Conservation (phyloP, 2,888 invertebrate genomes). For the Drosophila villosipedis region DNA sequence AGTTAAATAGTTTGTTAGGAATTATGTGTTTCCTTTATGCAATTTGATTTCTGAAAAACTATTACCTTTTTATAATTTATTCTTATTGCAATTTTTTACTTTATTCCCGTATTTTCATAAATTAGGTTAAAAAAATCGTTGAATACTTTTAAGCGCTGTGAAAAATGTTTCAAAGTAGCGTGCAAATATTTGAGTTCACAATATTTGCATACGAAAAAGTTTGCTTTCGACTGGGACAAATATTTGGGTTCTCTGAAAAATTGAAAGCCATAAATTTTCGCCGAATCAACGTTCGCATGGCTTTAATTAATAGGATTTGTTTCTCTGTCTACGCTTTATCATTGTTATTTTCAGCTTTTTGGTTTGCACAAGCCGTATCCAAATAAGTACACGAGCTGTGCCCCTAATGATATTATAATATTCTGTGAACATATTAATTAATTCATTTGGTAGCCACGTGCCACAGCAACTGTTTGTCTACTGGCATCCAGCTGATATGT, state of each 20-base stretch:
- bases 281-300: slow-evolving; percentile 56
- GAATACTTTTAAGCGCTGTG: slow-evolving; percentile 47
- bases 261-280: slow-evolving; percentile 66
- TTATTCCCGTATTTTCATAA: background rate
- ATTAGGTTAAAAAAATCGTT: slow-evolving; percentile 1
- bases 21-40: background rate
- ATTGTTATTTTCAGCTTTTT: slow-evolving; percentile 11
- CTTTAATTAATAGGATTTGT: slow-evolving; percentile 60
- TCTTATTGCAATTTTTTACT: background rate
- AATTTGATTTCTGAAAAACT: background rate
- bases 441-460: slow-evolving; percentile 70
- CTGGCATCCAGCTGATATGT: slow-evolving; percentile 17
- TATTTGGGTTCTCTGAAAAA: slow-evolving; percentile 59
- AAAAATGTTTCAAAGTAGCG: slow-evolving; percentile 17
- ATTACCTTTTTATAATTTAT: background rate
- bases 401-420: slow-evolving; percentile 54
- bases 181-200: slow-evolving; percentile 58
- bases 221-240: slow-evolving; percentile 43
- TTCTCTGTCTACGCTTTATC: slow-evolving; percentile 6
- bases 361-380: slow-evolving; percentile 41
- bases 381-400: slow-evolving; percentile 34
- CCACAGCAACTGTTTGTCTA: slow-evolving; percentile 32
- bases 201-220: slow-evolving; percentile 41
- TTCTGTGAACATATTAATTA: slow-evolving; percentile 57
- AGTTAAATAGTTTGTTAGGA: background rate